A percentile compares a stretch with the other conserved stretches of the same genome.
Conservation (phyloP, 2,113 vertebrate genomes). For the Acrocephalus kingi region DNA sequence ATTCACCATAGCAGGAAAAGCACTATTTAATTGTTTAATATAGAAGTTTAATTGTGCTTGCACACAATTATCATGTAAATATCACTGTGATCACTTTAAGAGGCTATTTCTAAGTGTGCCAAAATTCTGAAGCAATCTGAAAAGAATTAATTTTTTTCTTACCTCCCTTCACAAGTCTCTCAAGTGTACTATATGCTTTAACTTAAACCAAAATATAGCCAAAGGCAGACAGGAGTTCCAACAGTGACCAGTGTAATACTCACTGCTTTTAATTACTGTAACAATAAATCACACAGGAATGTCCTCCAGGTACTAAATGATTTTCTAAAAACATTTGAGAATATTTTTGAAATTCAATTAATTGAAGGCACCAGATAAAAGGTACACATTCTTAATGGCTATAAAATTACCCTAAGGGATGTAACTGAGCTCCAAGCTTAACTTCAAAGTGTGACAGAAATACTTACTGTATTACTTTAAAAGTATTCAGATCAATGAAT, state of each 20-base stretch:
- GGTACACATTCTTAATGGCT: constrained; percentile 79
- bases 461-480: constrained; percentile 70
- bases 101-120: constrained; percentile 40
- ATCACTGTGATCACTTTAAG: constrained; percentile 32
- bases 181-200: constrained; percentile 20
- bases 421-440: constrained; percentile 54
- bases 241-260: constrained; percentile 66
- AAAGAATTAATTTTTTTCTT: constrained; percentile 36
- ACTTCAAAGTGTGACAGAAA: constrained; percentile 80
- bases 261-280: constrained; percentile 73
- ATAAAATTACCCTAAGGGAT: constrained; percentile 75
- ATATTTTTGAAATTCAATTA: constrained; percentile 84
- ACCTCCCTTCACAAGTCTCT: constrained; percentile 41
- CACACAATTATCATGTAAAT: constrained; percentile 44
- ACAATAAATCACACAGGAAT: constrained; percentile 74
- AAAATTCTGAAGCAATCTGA: constrained; percentile 43
- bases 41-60: constrained; percentile 30
- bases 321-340: constrained; percentile 74
- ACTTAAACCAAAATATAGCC: constrained; percentile 58
- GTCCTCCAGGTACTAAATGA: constrained; percentile 70
- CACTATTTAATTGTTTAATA: constrained; percentile 47
- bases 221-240: constrained; percentile 56
- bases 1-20: constrained; percentile 44
- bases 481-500: constrained; percentile 75
- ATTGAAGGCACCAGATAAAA: constrained; percentile 84